These are phyloP conservation scores for Luperina testacea DNA, from an alignment of 2,888 invertebrate genomes.

Conservation along the genomic window DNA sequence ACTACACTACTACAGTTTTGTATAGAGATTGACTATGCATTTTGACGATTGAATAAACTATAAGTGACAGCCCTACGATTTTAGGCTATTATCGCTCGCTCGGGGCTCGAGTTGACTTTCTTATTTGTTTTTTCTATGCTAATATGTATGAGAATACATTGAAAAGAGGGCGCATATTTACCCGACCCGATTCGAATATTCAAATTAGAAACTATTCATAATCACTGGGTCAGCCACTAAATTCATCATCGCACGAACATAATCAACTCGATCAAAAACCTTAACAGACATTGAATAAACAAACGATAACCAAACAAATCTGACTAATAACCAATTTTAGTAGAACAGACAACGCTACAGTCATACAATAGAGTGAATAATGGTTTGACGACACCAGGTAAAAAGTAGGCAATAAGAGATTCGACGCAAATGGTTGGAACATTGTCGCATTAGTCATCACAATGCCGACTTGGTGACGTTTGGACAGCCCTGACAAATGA, in stretches of 20 bases:
- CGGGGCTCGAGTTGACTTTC: too few species aligned
- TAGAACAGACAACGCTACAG: constrained; percentile 75
- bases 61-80: too few species aligned
- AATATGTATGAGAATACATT: constrained; percentile 3
- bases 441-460: constrained; percentile 87
- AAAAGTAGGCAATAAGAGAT: constrained; percentile 86
- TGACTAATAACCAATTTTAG: constrained; percentile 72
- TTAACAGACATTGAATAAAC: constrained; percentile 62
- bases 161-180: constrained; percentile 29
- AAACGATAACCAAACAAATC: constrained; percentile 66
- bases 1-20: too few species aligned
- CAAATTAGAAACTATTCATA: constrained; percentile 30
- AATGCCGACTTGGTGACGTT: constrained; percentile 86
- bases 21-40: too few species aligned
- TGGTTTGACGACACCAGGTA: constrained; percentile 84
- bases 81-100: too few species aligned
- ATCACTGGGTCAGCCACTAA: constrained; percentile 21
- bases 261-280: constrained; percentile 61
- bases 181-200: constrained; percentile 9
- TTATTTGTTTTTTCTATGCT: too few species aligned
- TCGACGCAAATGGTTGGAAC: constrained; percentile 84
- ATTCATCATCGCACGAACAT: constrained; percentile 26
- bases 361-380: constrained; percentile 85
- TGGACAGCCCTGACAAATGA: constrained; percentile 87
- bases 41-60: too few species aligned